Conservation (phyloP, 2,797 vertebrate species). For the Microctenopoma stevenorrisi region DNA sequence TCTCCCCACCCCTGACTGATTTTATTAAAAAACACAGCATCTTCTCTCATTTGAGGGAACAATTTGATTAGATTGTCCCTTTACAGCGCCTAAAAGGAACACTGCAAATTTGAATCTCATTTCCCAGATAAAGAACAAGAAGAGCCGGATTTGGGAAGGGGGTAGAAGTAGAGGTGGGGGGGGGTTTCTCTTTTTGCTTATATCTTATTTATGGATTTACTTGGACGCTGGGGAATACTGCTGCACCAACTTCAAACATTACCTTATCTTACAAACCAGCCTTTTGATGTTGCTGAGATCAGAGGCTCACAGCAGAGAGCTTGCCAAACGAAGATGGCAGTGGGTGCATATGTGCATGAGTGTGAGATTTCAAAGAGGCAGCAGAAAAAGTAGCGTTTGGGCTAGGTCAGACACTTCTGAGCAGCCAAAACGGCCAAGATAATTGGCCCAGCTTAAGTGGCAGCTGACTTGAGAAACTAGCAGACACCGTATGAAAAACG, state of each 20-base stretch:
- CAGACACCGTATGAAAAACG: conserved; percentile 65
- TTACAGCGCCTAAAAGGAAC: conserved; percentile 83
- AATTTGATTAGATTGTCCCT: conserved; percentile 74
- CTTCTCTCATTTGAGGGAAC: conserved; percentile 70
- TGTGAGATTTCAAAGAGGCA: conserved; percentile 91
- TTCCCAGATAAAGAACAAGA: conserved; percentile 82
- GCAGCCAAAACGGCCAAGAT: conserved; percentile 88
- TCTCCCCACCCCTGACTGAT: conserved; percentile 38
- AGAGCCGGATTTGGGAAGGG: conserved; percentile 64
- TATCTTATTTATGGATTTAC: conserved; percentile 94
- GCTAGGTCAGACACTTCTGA: conserved; percentile 89
- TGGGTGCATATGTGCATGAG: conserved; percentile 83
- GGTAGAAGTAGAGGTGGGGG: conserved; percentile 45
- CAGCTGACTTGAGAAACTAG: conserved; percentile 84
- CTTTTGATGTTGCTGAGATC: conserved; percentile 94
- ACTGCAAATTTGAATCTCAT: conserved; percentile 82
- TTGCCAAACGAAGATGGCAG: conserved; percentile 90
- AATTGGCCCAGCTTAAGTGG: conserved; percentile 92
- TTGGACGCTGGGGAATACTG: conserved; percentile 91
- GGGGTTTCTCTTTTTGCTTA: conserved; percentile 82
- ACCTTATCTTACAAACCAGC: conserved; percentile 97
- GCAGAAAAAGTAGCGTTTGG: conserved; percentile 87
- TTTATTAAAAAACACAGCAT: conserved; percentile 43
- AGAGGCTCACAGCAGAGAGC: conserved; percentile 88
- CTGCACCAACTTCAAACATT: conserved; percentile 93